Evolutionary conservation across 2,888 invertebrate species (phyloP).

Genomic region (Dicranocentrus wangi): DNA sequence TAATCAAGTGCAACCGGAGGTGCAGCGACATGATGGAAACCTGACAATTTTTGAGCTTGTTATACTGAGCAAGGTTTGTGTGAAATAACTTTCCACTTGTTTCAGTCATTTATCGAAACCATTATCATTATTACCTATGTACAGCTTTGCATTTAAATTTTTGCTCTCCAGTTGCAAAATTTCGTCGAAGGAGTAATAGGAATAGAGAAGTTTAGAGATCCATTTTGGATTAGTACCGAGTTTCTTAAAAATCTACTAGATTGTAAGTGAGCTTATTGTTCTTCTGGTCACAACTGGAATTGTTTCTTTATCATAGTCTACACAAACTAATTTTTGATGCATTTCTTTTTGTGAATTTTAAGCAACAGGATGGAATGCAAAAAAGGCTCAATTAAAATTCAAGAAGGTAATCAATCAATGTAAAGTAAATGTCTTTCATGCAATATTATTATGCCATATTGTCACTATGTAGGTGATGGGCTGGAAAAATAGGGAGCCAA

Average conservation of each 20-base stretch:
- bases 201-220: background rate
- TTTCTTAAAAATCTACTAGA: constrained; percentile 31
- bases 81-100: background rate
- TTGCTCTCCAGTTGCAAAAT: constrained; percentile 22
- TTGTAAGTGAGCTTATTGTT: constrained; percentile 3
- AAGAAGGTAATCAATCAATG: background rate
- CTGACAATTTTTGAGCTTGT: constrained; percentile 36
- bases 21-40: constrained; percentile 4
- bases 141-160: no score
- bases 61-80: constrained; percentile 11
- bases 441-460: no score
- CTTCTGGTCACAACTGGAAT: background rate
- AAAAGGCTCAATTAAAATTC: constrained; percentile 30
- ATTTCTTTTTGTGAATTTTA: no score
- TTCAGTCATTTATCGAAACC: no score
- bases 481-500: constrained; percentile 12
- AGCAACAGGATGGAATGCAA: constrained; percentile 24
- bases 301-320: no score
- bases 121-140: no score
- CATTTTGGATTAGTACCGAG: constrained; percentile 20
- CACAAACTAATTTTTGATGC: no score
- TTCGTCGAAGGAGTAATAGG: background rate
- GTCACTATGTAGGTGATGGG: background rate
- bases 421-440: no score
- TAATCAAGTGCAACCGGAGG: background rate